Evolutionary conservation across 2,797 vertebrate genomes (phyloP).

Genomic region (Sebastolobus alascanus): DNA sequence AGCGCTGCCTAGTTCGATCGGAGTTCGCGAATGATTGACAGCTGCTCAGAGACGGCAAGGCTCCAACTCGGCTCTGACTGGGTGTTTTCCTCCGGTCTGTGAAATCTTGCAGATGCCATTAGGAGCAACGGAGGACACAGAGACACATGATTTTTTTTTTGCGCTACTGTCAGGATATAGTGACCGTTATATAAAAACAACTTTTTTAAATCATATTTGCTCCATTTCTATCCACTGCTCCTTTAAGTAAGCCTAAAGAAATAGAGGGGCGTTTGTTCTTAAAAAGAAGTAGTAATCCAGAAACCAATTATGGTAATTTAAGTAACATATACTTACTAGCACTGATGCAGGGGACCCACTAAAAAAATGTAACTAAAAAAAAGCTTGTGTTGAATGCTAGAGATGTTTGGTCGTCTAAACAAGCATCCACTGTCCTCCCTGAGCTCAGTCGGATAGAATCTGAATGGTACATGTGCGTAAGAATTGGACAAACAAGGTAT

Average conservation of each 20-base stretch:
- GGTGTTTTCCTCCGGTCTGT: too few species aligned
- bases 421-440: background rate
- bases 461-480: constrained; percentile 3
- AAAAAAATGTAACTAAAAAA: background rate
- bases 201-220: too few species aligned
- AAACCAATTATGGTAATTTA: background rate
- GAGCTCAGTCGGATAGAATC: background rate
- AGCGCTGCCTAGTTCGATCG: too few species aligned
- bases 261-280: background rate
- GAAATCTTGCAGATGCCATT: too few species aligned
- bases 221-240: too few species aligned
- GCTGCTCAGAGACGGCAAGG: too few species aligned
- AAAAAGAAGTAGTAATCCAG: background rate
- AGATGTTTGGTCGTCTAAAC: background rate
- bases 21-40: too few species aligned
- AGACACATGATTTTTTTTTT: too few species aligned
- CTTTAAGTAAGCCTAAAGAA: constrained; percentile 8
- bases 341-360: background rate
- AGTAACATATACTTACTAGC: background rate
- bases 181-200: too few species aligned
- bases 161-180: too few species aligned
- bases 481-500: constrained; percentile 35
- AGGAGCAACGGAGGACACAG: too few species aligned
- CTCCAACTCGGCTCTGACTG: too few species aligned
- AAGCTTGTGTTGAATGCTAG: background rate